Evolutionary conservation across 30 jellyfish, hydroid and myxozoan species (phyloP), one percentile per base, ranked within the genome.

Genomic region (Nemopilema nomurai): DNA sequence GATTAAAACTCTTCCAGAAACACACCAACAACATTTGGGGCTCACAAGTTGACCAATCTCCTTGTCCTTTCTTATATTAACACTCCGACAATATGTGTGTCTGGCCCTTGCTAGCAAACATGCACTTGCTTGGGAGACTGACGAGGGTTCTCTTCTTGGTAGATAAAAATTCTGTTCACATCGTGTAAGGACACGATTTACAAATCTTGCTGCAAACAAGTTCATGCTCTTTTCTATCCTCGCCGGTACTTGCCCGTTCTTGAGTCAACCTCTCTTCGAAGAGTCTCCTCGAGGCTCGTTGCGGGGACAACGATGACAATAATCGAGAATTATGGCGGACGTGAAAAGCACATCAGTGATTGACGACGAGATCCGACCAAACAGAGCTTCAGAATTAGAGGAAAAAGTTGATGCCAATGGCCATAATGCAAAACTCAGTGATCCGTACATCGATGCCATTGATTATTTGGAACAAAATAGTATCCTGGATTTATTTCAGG

Each of bases 261-360:
- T 3, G 57, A 41, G 57, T 3, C n/a, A 41, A 13, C 57, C 57
- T 41, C 57, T 3, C 13, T 41, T 41, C 13, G 57, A 41, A 3
- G 57, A 13, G 13, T 41, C 57, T 41, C 57, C 13, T 41, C 75
- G 86, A 76, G 86, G 74, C 66, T 31, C 18, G 87, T 77, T 53
- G 76, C 87, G 62, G 31, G n/a, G 76, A 24, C 32, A 65, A 62
- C 18, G 80, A 0, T 26, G 26, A n/a, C 18, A 24, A 24, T 67
- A 62, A 27, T 52, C 71, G 41, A 50, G 76, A 80, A 80, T n/a
- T 31, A 78, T 80, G 89, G 89, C 89, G 81, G 89, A 65, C 53
- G 81, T 49, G 18, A 32, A 32, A 80, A 50, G 64, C 28, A 25
- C 75, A 24, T 28, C 23, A 25, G 74, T 79, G 68, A 79, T 4